Evolutionary conservation across 2,113 vertebrate species (phyloP), one percentile per base, ranked within the genome.

Genomic region (Xiphias gladius): DNA sequence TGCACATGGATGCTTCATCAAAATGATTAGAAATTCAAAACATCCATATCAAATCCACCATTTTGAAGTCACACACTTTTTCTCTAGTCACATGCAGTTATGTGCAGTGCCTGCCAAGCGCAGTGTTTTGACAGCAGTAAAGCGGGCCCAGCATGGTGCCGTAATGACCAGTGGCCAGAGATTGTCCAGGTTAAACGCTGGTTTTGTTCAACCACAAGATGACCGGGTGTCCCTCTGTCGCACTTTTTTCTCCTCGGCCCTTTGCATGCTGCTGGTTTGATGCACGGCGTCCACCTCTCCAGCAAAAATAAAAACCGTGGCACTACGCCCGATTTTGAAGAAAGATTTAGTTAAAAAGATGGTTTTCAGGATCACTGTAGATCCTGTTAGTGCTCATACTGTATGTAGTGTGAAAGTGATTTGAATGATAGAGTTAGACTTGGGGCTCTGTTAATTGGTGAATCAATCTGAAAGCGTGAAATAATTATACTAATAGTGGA

Each of bases 121-220:
- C 48, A 85, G 81, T 90, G 91, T 89, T 82, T 80, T 84, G 90
- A 92, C 89, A 89, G 22, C 73, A 43, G 84, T 64, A 69, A 69
- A 68, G 86, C 50, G 46, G 82, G 62, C 55, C 73, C 87, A 57
- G 89, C 90, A 89, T 72, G 92, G 75, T 87, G 90, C 86, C 78
- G 68, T 85, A 86, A 90, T 39, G 84, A 91, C 78, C 87, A 26
- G 82, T 82, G 91, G 86, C 67, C 74, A 62, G 14, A 68, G 65
- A 57, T 24, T 26, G 63, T 83, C 71, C 77, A 22, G 84, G 83
- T 76, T 93, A 91, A 93, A 90, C 83, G 76, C 89, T 86, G 92
- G 81, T 85, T 90, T 88, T 66, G 83, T 85, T 84, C 30, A 72
- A 59, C 92, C 92, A 84, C 92, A 74, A 86, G 86, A 90, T 89